A percentile compares a stretch with the other conserved stretches of the same genome.
phyloP scores from a whole-genome alignment of 2,113 vertebrate genomes.

The Carlito syrichta region DNA sequence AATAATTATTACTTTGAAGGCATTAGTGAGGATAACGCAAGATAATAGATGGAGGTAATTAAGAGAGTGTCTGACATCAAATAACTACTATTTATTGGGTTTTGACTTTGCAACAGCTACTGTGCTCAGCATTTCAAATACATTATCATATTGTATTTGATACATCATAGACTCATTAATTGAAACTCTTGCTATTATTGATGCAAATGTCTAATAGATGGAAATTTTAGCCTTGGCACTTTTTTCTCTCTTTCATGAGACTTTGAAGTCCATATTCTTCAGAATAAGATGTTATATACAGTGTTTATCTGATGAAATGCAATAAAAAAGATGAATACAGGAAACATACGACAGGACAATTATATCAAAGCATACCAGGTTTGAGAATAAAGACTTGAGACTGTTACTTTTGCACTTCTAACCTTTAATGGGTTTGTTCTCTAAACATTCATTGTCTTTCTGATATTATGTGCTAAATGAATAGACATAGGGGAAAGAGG shows the following conservation, averaged over 20 bases:
- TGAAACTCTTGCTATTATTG: constrained; percentile 1
- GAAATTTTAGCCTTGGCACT: neutral
- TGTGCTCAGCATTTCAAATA: neutral
- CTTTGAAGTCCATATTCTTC: constrained; percentile 22
- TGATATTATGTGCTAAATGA: neutral
- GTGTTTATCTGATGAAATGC: neutral
- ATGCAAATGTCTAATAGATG: constrained; percentile 15
- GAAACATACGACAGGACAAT: neutral
- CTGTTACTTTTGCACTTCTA: neutral
- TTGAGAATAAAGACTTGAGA: neutral
- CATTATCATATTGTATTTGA: neutral
- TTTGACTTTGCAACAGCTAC: neutral
- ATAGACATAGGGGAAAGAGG: no score
- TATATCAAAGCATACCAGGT: neutral
- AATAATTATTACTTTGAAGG: neutral
- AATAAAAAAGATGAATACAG: neutral
- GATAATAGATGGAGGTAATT: neutral
- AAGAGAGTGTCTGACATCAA: neutral
- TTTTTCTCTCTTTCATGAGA: neutral
- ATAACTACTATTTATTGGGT: neutral
- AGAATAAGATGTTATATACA: neutral
- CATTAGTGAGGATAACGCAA: neutral
- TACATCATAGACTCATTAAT: neutral
- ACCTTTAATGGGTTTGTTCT: neutral
- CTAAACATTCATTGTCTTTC: neutral